These are phyloP conservation scores for Danaus chrysippus DNA, from an alignment of 2,888 invertebrate species.

Conservation along the genomic window DNA sequence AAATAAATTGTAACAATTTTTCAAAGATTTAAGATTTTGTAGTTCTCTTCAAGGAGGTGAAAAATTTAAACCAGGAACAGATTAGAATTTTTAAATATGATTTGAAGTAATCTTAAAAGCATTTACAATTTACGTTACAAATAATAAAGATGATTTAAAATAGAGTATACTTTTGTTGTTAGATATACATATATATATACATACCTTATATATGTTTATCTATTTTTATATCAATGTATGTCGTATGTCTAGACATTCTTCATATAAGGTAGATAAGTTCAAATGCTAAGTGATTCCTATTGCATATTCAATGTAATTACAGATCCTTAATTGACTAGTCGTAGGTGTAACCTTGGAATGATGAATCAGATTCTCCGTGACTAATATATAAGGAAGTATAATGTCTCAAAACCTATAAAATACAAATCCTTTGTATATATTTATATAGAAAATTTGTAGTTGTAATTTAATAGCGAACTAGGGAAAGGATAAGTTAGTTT, in stretches of 20 bases:
- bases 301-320: conserved; percentile 40
- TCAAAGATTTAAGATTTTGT: too few relatives aligned
- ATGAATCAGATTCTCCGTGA: conserved; percentile 49
- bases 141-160: too few relatives aligned
- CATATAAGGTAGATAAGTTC: not conserved
- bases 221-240: not conserved
- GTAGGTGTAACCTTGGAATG: conserved; percentile 58
- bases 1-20: too few relatives aligned
- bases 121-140: too few relatives aligned
- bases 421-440: conserved; percentile 12
- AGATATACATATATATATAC: too few relatives aligned
- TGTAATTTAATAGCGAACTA: not conserved
- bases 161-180: too few relatives aligned
- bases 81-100: too few relatives aligned
- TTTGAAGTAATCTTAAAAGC: too few relatives aligned
- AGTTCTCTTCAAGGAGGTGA: too few relatives aligned
- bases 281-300: conserved; percentile 3
- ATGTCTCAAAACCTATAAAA: conserved; percentile 18
- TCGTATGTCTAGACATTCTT: not conserved
- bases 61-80: too few relatives aligned
- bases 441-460: conserved; percentile 4
- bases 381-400: conserved; percentile 46
- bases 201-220: too few relatives aligned
- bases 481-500: not conserved
- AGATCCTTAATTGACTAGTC: conserved; percentile 29